Base-by-base conservation (phyloP, 2,113 vertebrate species). In the Corythaeola cristata region DNA sequence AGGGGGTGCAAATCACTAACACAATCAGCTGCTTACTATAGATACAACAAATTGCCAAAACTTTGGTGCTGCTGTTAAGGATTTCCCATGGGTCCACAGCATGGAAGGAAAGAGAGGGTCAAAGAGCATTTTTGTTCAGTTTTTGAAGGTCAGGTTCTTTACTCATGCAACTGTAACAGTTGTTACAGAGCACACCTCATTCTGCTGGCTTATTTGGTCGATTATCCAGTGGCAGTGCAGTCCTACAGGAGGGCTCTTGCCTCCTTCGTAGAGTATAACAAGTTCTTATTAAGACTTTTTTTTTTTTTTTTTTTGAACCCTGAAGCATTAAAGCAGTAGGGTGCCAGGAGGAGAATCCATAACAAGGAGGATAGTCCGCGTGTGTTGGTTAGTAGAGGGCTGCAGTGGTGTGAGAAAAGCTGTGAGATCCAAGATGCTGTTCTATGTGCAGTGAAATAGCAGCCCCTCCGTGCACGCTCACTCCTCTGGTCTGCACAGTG, bases 1-100 rank as follows among this genome's bases (percentile, higher is more conserved):
- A 94, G 39, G 71, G 93, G 47, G 76, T 85, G 75, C 90, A 92
- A 87, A 93, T 96, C 75, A 93, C 81, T 47, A 73, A 37, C 67
- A 49, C n/a, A 63, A 74, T 69, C 77, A 86, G 74, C 68, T 69
- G 26, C 76, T 95, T 73, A 21, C 83, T 91, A 33, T 86, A 92
- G 92, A 88, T 75, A 74, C 75, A 84, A 59, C 83, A 90, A 86
- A 94, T 58, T 86, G 73, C 93, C 49, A 68, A 68, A 84, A 79
- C 66, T 89, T 92, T 95, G 84, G 71, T 88, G 77, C 63, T 73
- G 66, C 80, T 76, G 32, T 85, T 87, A 80, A 84, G 67, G 32
- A 58, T 92, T 89, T 73, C 86, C 53, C 59, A 5, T 16, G 73
- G 47, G 55, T 32, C 53, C 21, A 17, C 62, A 72, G 90, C 55